A percentile compares a stretch with the other conserved stretches of the same genome.
These are phyloP conservation scores for Labeo rohita DNA, from an alignment of 2,113 vertebrate species.

Conservation along the genomic window DNA sequence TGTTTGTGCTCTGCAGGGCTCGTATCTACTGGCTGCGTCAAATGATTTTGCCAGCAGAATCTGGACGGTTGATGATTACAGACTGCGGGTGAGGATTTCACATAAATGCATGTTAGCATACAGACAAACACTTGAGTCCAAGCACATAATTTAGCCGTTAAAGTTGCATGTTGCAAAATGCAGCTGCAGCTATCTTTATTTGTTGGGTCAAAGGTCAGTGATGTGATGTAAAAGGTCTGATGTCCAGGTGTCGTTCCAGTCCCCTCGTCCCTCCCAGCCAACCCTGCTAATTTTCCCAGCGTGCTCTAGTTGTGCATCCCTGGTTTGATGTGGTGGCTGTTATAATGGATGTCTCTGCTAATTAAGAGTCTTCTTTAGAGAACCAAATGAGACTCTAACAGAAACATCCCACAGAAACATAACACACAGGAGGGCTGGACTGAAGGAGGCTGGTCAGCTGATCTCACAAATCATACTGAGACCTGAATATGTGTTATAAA, in stretches of 20 bases:
- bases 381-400: slow-evolving; percentile 34
- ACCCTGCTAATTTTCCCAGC: slow-evolving; percentile 57
- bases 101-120: neutral
- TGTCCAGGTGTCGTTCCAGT: slow-evolving; percentile 48
- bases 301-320: slow-evolving; percentile 63
- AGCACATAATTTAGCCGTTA: too few relatives aligned
- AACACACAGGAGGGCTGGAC: slow-evolving; percentile 48
- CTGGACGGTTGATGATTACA: slow-evolving; percentile 97
- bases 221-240: slow-evolving; percentile 77
- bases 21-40: slow-evolving; percentile 92
- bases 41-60: slow-evolving; percentile 98
- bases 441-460: slow-evolving; percentile 58
- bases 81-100: slow-evolving; percentile 84
- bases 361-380: slow-evolving; percentile 53
- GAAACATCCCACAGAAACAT: slow-evolving; percentile 63
- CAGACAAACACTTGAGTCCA: neutral
- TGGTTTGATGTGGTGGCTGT: slow-evolving; percentile 64
- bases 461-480: slow-evolving; percentile 70
- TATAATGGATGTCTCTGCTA: slow-evolving; percentile 60
- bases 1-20: slow-evolving; percentile 78
- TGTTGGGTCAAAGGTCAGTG: slow-evolving; percentile 61
- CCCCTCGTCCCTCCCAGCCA: slow-evolving; percentile 57
- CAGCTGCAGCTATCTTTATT: too few relatives aligned
- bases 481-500: slow-evolving; percentile 41
- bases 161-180: neutral